These are phyloP conservation scores for Apoda limacodes DNA, from an alignment of 2,888 invertebrate genomes.

Conservation along the genomic window DNA sequence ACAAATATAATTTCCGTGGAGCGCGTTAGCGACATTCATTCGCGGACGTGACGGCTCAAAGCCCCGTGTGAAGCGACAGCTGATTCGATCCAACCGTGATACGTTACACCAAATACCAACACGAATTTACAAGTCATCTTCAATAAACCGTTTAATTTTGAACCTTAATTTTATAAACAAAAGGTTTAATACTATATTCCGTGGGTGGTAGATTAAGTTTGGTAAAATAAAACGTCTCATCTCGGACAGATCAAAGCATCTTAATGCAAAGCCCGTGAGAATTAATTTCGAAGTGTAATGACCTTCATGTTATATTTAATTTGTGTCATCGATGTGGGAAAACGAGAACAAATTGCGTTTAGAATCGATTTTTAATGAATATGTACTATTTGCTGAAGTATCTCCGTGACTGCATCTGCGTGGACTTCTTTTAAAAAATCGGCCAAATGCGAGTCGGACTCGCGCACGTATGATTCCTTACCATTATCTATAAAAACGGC, in stretches of 20 bases:
- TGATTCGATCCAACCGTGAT: constrained; percentile 46
- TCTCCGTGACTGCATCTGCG: too few relatives aligned
- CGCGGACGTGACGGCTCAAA: constrained; percentile 35
- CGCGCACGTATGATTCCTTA: too few relatives aligned
- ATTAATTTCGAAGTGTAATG: constrained; percentile 56
- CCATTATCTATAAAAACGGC: too few relatives aligned
- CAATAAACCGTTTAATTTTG: constrained; percentile 14
- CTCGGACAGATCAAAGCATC: constrained; percentile 43
- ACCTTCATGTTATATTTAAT: constrained; percentile 40
- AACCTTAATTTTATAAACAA: constrained; percentile 18
- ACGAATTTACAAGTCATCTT: constrained; percentile 2
- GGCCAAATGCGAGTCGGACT: too few relatives aligned
- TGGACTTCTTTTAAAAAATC: too few relatives aligned
- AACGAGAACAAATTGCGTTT: too few relatives aligned
- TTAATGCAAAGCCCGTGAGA: constrained; percentile 54
- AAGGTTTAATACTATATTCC: constrained; percentile 21
- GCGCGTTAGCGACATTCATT: constrained; percentile 31
- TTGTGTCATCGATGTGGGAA: constrained; percentile 48
- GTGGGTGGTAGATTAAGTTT: constrained; percentile 19
- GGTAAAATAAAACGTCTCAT: constrained; percentile 38
- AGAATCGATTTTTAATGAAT: too few relatives aligned
- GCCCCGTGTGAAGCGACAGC: constrained; percentile 57
- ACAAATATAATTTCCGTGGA: constrained; percentile 19
- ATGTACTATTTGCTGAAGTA: too few relatives aligned
- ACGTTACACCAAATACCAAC: constrained; percentile 25